Conservation (phyloP, 2,797 vertebrate species). For the Picus viridis region DNA sequence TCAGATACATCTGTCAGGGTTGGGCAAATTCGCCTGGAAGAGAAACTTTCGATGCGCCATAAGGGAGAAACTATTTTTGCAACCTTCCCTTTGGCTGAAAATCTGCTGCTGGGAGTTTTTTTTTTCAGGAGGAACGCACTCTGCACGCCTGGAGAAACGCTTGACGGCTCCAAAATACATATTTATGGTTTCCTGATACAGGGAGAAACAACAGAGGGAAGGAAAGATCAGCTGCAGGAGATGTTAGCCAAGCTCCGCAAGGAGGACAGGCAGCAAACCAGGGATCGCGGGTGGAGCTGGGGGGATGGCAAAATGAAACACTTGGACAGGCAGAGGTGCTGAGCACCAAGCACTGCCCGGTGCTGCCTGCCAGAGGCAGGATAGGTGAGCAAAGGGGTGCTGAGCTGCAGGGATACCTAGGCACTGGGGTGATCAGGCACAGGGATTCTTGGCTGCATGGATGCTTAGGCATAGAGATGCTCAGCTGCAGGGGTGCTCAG, state of each 20-base stretch:
- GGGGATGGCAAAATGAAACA: neutral
- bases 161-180: conserved; percentile 25
- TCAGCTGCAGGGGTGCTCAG: too few relatives aligned
- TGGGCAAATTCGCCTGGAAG: conserved; percentile 47
- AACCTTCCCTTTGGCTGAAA: conserved; percentile 64
- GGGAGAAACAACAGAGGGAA: conserved; percentile 50
- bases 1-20: conserved; percentile 59
- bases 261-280: neutral
- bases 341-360: neutral
- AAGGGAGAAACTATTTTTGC: conserved; percentile 71
- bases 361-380: neutral
- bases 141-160: neutral
- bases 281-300: accelerated
- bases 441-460: too few relatives aligned
- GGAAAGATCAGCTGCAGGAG: neutral
- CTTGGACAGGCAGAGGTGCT: neutral
- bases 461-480: too few relatives aligned
- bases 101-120: conserved; percentile 61
- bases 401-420: neutral
- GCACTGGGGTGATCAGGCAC: accelerated
- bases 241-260: neutral
- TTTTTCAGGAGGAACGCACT: conserved; percentile 29
- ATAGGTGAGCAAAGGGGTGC: neutral
- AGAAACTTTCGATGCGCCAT: conserved; percentile 52
- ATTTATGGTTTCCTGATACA: conserved; percentile 57